These are phyloP conservation scores for Leucophora obtusa DNA, from an alignment of 2,888 invertebrate species.

Conservation along the genomic window DNA sequence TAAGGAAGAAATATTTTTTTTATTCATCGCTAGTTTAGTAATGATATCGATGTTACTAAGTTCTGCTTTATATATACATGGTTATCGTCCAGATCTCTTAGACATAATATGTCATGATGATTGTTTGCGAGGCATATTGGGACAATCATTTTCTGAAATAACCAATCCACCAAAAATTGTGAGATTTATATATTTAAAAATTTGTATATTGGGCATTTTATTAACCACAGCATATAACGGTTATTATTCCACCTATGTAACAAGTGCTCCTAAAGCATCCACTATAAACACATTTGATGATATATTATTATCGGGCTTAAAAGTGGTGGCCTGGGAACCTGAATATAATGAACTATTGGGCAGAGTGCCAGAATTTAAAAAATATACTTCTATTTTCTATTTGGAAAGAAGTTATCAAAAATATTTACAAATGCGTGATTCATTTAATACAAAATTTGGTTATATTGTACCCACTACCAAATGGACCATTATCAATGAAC, in stretches of 20 bases:
- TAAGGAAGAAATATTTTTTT: constrained; percentile 67
- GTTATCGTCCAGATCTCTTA: constrained; percentile 64
- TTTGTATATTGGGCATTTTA: constrained; percentile 72
- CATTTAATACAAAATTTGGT: constrained; percentile 69
- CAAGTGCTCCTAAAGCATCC: constrained; percentile 70
- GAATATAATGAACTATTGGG: constrained; percentile 69
- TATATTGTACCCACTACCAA: constrained; percentile 69
- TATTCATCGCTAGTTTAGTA: constrained; percentile 66
- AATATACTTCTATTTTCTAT: constrained; percentile 69
- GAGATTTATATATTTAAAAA: constrained; percentile 71
- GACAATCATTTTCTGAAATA: constrained; percentile 72
- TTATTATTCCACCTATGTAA: constrained; percentile 73
- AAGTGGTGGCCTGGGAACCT: constrained; percentile 66
- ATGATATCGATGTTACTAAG: constrained; percentile 69
- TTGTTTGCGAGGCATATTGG: constrained; percentile 72
- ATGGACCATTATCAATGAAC: constrained; percentile 71
- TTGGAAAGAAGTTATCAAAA: constrained; percentile 65
- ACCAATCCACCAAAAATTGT: constrained; percentile 67
- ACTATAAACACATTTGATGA: constrained; percentile 70
- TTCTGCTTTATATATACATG: constrained; percentile 65
- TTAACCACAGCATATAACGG: constrained; percentile 74
- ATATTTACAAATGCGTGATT: constrained; percentile 69
- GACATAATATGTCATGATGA: constrained; percentile 71
- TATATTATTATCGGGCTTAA: constrained; percentile 67
- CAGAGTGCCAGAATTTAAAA: constrained; percentile 55